Evolutionary conservation across 2,113 vertebrate genomes (phyloP).

Genomic region (Dendrocopos noguchii): DNA sequence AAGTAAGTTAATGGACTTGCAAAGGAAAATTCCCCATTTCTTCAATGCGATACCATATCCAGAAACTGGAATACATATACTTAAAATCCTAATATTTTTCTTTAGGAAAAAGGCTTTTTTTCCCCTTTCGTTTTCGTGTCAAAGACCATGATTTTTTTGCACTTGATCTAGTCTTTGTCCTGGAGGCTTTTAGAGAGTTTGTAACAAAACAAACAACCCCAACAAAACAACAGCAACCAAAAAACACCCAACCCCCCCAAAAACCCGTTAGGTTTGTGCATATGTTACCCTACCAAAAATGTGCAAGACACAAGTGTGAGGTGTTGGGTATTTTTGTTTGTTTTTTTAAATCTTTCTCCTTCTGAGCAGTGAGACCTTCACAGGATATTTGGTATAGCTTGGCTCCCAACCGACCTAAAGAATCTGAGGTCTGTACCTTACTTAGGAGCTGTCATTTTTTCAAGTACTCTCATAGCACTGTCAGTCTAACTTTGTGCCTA

Average conservation of each 20-base stretch:
- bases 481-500: background rate
- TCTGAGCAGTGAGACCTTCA: background rate
- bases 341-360: background rate
- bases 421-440: background rate
- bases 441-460: background rate
- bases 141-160: background rate
- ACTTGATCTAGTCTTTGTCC: background rate
- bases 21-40: background rate
- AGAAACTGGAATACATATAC: background rate
- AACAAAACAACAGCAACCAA: too few relatives aligned
- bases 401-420: background rate
- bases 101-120: background rate
- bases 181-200: background rate
- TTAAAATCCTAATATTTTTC: background rate
- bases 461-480: accelerated
- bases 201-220: background rate
- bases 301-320: background rate
- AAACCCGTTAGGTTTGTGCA: background rate
- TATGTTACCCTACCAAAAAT: background rate
- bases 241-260: too few relatives aligned
- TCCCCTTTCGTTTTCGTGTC: background rate
- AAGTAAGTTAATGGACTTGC: background rate
- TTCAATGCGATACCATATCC: background rate
- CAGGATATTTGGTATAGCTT: background rate
- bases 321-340: background rate